Base-by-base conservation (phyloP, 2,113 vertebrate genomes). In the Ia io region DNA sequence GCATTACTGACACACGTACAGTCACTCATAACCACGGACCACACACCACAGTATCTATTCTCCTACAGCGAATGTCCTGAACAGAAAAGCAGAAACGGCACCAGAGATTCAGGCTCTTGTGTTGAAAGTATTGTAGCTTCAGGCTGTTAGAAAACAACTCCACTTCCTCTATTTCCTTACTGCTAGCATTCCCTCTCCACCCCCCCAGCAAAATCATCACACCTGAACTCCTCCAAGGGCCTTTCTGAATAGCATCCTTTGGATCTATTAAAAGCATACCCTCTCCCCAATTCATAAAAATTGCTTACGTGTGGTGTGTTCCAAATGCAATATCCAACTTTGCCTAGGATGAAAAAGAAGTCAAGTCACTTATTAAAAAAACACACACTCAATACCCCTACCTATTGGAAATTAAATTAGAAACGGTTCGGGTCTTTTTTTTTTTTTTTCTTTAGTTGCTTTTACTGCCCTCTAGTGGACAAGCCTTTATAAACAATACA, bases 301-400 rank as follows among this genome's bases (percentile, higher is more conserved):
- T 70, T 98, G 98, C 99, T 99, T 99, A 99, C 99, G 99, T 99
- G 96, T 99, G 99, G 93, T 99, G 99, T 70, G 99, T 99, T 98
- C 99, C 99, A 98, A 99, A 99, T 5, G 99, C 99, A 97, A 99
- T 99, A 97, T 99, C 99, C 98, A 99, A 97, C 97, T 99, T 99
- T 67, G 99, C 99, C 99, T 99, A 97, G 74, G 89, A 98, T 97
- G 84, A 95, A 63, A 96, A 95, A 96, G 70, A 85, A 77, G 90
- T 40, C 40, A 79, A 92, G n/a, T 53, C 0, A 67, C 86, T 20
- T 88, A 83, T 23, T 95, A 79, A 90, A 67, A 85, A 90, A 91
- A 17, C 23, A 11, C 5, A 11, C 5, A 22, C 35, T 12, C 12
- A n/a, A 71, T 40, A 93, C 70, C 17, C 2, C 0, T 47, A 59